A percentile compares a stretch with the other conserved stretches of the same genome.
These are phyloP conservation scores for Xestia sexstrigata DNA, from an alignment of 2,888 invertebrate genomes.

Conservation along the genomic window DNA sequence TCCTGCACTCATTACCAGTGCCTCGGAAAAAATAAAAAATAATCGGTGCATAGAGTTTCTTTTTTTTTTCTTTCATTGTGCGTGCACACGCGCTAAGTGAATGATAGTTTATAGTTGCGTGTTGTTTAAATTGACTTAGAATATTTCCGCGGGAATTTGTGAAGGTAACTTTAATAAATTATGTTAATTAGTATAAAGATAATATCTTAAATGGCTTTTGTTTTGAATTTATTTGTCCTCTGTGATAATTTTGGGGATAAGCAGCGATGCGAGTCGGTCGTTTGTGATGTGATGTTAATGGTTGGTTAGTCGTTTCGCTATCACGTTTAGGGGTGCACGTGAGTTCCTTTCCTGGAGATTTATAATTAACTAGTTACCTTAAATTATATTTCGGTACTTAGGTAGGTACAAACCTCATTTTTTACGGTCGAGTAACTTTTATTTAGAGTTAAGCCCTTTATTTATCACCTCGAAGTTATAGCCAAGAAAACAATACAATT, in stretches of 20 bases:
- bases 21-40: conserved; percentile 70
- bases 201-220: conserved; percentile 35
- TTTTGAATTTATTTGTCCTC: conserved; percentile 8
- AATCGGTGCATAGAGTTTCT: conserved; percentile 54
- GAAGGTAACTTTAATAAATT: conserved; percentile 55
- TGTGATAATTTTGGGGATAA: conserved; percentile 24
- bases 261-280: conserved; percentile 20
- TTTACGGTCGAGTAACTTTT: not conserved
- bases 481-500: not conserved
- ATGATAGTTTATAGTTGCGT: conserved; percentile 46
- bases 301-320: conserved; percentile 30
- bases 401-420: conserved; percentile 10
- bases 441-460: not conserved
- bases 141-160: conserved; percentile 44
- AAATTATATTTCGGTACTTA: not conserved
- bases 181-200: conserved; percentile 41
- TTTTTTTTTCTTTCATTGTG: conserved; percentile 31
- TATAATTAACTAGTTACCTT: not conserved
- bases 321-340: conserved; percentile 26
- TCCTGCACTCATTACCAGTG: conserved; percentile 73
- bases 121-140: conserved; percentile 28
- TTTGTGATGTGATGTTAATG: conserved; percentile 6
- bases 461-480: not conserved
- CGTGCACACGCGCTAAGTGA: conserved; percentile 48
- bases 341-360: conserved; percentile 33